Conservation (phyloP, 2,888 invertebrate genomes). For the Thera britannica region DNA sequence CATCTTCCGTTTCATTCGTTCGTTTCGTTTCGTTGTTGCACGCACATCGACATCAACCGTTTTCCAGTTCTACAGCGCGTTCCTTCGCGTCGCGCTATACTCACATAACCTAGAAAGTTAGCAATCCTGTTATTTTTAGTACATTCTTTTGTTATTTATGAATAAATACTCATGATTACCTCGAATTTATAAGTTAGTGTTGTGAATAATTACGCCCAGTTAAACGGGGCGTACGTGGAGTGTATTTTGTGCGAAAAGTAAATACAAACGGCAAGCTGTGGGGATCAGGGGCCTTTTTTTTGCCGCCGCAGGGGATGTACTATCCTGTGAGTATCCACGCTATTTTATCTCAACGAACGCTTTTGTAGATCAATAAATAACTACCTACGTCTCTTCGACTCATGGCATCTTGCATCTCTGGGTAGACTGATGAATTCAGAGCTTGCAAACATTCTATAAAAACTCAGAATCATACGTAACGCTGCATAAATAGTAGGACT, state of each 20-base stretch:
- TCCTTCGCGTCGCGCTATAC: slow-evolving; percentile 80
- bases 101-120: slow-evolving; percentile 81
- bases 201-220: slow-evolving; percentile 76
- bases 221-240: slow-evolving; percentile 76
- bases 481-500: not conserved
- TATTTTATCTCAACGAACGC: slow-evolving; percentile 28
- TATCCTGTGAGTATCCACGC: slow-evolving; percentile 93
- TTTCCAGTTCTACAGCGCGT: slow-evolving; percentile 82
- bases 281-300: slow-evolving; percentile 97
- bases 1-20: slow-evolving; percentile 37
- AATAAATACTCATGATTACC: slow-evolving; percentile 79
- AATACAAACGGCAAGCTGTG: slow-evolving; percentile 96
- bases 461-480: slow-evolving; percentile 25
- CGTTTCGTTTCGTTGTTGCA: slow-evolving; percentile 68
- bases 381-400: slow-evolving; percentile 17
- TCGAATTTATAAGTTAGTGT: slow-evolving; percentile 81
- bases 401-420: slow-evolving; percentile 29
- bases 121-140: slow-evolving; percentile 69
- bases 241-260: slow-evolving; percentile 86
- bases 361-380: slow-evolving; percentile 35
- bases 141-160: slow-evolving; percentile 62
- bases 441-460: slow-evolving; percentile 16
- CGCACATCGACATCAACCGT: slow-evolving; percentile 83
- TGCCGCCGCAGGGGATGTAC: slow-evolving; percentile 98
- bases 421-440: not conserved